A percentile compares a stretch with the other conserved stretches of the same genome.
These are phyloP conservation scores for Carollia perspicillata DNA, from an alignment of 2,113 vertebrate genomes.

Conservation along the genomic window DNA sequence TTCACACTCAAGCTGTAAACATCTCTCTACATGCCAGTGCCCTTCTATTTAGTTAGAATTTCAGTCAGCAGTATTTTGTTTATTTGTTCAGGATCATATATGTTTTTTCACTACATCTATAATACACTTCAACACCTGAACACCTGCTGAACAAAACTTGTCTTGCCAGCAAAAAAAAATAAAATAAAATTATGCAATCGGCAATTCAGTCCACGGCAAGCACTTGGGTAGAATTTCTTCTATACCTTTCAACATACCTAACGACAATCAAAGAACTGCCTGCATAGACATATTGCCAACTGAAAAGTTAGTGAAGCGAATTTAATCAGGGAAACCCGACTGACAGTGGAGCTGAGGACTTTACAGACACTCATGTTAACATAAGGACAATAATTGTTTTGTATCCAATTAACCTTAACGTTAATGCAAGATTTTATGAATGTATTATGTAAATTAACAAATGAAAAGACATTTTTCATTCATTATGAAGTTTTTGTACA, in stretches of 20 bases:
- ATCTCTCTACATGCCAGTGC: slow-evolving; percentile 66
- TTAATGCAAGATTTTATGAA: slow-evolving; percentile 62
- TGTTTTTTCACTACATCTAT: slow-evolving; percentile 73
- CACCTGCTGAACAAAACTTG: slow-evolving; percentile 81
- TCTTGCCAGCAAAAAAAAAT: slow-evolving; percentile 73
- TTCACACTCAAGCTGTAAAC: slow-evolving; percentile 69
- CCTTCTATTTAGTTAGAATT: slow-evolving; percentile 73
- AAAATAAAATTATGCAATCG: slow-evolving; percentile 84
- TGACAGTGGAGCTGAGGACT: slow-evolving; percentile 68
- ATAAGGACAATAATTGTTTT: slow-evolving; percentile 63
- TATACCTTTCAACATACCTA: slow-evolving; percentile 78
- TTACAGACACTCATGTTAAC: slow-evolving; percentile 47
- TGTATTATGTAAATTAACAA: background rate
- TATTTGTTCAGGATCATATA: slow-evolving; percentile 71
- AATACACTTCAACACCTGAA: slow-evolving; percentile 77
- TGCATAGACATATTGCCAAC: slow-evolving; percentile 78
- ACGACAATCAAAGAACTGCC: slow-evolving; percentile 75
- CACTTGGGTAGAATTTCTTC: slow-evolving; percentile 82
- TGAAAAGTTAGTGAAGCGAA: slow-evolving; percentile 75
- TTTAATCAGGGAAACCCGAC: slow-evolving; percentile 77
- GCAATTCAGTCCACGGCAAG: slow-evolving; percentile 75
- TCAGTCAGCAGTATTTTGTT: slow-evolving; percentile 76
- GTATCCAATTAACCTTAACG: slow-evolving; percentile 54
- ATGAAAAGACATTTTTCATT: background rate
- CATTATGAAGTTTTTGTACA: background rate